phyloP scores from a whole-genome alignment of 2,113 vertebrate species.

The Spermophilus dauricus region DNA sequence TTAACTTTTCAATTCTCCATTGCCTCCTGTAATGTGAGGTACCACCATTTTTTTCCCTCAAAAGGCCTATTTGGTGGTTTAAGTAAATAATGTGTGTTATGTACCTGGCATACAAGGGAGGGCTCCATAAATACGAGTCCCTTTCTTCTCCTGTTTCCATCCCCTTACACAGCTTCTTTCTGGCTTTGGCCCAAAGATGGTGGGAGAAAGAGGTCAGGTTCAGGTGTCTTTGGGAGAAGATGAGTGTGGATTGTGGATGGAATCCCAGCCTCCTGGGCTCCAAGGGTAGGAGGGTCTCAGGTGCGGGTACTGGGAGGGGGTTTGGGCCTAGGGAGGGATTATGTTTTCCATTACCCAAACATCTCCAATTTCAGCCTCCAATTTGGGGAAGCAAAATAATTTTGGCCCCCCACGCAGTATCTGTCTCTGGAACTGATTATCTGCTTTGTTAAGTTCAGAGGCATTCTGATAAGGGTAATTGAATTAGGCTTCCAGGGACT shows the following conservation, averaged over 20 bases:
- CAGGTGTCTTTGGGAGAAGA: conserved; percentile 46
- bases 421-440: conserved; percentile 91
- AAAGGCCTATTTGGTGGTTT: background rate
- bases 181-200: background rate
- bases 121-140: background rate
- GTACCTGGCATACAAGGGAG: background rate
- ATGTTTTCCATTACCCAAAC: conserved; percentile 87
- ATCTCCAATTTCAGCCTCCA: conserved; percentile 88
- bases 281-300: conserved; percentile 75
- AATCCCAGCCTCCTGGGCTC: background rate
- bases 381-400: conserved; percentile 88
- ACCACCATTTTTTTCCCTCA: background rate
- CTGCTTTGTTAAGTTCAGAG: conserved; percentile 91
- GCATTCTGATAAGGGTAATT: conserved; percentile 91
- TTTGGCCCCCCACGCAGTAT: conserved; percentile 88
- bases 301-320: conserved; percentile 75
- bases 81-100: background rate
- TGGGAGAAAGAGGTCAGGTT: conserved; percentile 52
- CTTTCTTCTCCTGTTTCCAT: background rate
- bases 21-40: background rate
- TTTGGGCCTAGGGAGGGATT: conserved; percentile 68
- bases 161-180: background rate
- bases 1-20: background rate
- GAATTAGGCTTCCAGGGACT: conserved; percentile 89
- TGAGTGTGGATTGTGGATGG: background rate